Percentiles rank a stretch among this genome's conserved stretches.
Evolutionary conservation across 2,888 invertebrate species (phyloP).

Genomic region (Tetranychus piercei): DNA sequence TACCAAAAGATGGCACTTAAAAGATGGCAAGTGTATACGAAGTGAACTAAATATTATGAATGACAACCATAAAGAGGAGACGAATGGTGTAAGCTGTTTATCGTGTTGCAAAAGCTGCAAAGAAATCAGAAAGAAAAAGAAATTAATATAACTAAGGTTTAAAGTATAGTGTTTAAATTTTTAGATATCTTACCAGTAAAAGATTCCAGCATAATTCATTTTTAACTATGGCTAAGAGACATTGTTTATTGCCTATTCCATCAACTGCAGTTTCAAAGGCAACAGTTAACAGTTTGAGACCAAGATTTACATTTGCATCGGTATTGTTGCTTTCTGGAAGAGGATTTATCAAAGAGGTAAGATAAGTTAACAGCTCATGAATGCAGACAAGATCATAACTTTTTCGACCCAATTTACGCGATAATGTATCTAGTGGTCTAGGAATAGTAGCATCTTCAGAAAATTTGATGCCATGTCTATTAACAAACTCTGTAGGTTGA

Average conservation of each 20-base stretch:
- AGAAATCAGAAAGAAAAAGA: constrained; percentile 3
- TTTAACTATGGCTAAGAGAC: constrained; percentile 59
- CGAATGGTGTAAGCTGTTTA: constrained; percentile 61
- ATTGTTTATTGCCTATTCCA: constrained; percentile 50
- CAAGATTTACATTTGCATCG: constrained; percentile 78
- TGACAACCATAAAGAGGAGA: constrained; percentile 72
- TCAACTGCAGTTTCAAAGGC: constrained; percentile 85
- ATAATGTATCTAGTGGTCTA: constrained; percentile 37
- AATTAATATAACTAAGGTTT: background rate
- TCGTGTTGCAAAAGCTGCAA: constrained; percentile 67
- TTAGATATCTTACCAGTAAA: constrained; percentile 37
- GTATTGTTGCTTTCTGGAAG: constrained; percentile 50
- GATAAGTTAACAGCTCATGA: constrained; percentile 77
- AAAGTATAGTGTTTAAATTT: background rate
- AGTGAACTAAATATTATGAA: constrained; percentile 86
- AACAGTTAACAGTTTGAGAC: constrained; percentile 73
- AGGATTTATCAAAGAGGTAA: constrained; percentile 82
- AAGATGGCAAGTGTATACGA: constrained; percentile 67
- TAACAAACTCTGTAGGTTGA: background rate
- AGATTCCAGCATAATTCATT: constrained; percentile 79
- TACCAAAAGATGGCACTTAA: too few species aligned
- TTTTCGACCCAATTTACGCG: background rate
- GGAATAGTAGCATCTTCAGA: constrained; percentile 39
- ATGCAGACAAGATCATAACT: constrained; percentile 76
- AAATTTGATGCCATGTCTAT: constrained; percentile 11